phyloP scores from a whole-genome alignment of 2,113 vertebrate species.

The Podocnemis expansa region DNA sequence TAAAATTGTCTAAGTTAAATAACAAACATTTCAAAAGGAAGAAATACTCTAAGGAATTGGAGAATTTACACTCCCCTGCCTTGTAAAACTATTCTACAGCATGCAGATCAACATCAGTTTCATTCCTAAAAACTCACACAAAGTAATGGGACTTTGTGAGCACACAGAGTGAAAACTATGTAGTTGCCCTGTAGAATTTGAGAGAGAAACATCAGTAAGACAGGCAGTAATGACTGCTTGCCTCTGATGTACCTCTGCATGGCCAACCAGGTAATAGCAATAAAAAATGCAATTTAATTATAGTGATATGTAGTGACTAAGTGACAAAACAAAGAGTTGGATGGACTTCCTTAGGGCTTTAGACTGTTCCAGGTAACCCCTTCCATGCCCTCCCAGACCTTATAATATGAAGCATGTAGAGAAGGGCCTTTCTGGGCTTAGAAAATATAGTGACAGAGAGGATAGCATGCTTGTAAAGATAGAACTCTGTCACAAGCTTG shows the following conservation, averaged over 20 bases:
- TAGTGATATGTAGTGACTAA: not conserved
- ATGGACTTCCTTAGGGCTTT: not conserved
- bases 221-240: not conserved
- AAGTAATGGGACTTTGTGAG: not conserved
- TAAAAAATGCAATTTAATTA: not conserved
- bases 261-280: not conserved
- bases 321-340: not conserved
- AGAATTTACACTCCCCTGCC: not conserved
- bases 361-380: not conserved
- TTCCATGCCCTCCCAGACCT: not conserved
- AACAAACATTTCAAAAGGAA: not conserved
- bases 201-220: not conserved
- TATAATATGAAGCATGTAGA: not conserved
- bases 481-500: not conserved
- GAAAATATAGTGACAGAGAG: not conserved
- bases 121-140: not conserved
- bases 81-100: not conserved
- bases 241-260: not conserved
- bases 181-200: not conserved
- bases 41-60: not conserved
- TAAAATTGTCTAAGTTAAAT: not conserved
- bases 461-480: not conserved
- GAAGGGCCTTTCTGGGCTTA: not conserved
- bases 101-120: not conserved
- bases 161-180: not conserved